Evolutionary conservation across 2,888 invertebrate species (phyloP), one percentile per base, ranked within the genome.

Genomic region (Athalia circularis): DNA sequence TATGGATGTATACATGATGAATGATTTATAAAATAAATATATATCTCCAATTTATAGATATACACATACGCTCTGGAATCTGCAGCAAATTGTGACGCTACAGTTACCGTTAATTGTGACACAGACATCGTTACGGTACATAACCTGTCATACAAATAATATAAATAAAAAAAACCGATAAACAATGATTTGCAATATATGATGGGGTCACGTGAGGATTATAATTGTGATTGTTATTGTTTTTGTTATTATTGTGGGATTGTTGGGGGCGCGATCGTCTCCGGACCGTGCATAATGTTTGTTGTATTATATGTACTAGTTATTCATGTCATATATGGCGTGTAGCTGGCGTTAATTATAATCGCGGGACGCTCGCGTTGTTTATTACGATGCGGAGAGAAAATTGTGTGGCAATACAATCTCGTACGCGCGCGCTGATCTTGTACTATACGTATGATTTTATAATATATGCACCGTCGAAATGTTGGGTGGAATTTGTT

Each of bases 201-300:
- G 43, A 29, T 29, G 29, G 29, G 29, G 29, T 29, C 4, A 43
- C 43, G 45, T 8, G 29, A 43, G 64, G 43, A 7, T n/a, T 8
- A 64, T 29, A 8, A 8, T 29, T 59, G 13, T 61, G 29, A 29
- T 15, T 15, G n/a, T 59, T 5, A 13, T 13, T 59, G 9, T 43
- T 6, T 65, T 45, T 47, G 13, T 7, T 65, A 50, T 65, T 13
- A 65, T 65, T 65, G 65, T 15, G 13, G 13, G 47, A 9, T 43
- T 9, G 45, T 47, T 48, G 65, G 65, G 50, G 65, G 65, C 65
- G 48, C 65, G 65, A 50, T 65, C 65, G 48, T 65, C 65, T n/a
- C 15, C 65, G 43, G 29, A 29, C 29, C 29, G 29, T 29, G 29
- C 29, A 29, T 29, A 29, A 29, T 29, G 29, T 29, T 29, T 29